Percentiles rank a stretch among this genome's conserved stretches.
These are phyloP conservation scores for Marmota monax DNA, from an alignment of 2,113 vertebrate species.

Conservation along the genomic window DNA sequence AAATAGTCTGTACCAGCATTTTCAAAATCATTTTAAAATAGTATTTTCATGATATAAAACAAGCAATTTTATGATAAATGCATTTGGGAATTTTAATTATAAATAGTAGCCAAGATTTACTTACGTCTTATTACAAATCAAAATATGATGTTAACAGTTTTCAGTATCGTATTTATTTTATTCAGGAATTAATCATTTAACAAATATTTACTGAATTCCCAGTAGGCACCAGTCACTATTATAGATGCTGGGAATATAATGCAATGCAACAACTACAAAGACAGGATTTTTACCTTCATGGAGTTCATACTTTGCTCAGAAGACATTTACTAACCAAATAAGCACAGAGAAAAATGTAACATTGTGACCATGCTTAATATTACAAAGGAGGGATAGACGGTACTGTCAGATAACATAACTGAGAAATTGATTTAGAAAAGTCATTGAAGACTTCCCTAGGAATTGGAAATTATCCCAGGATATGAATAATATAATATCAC, in stretches of 20 bases:
- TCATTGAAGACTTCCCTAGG: not conserved
- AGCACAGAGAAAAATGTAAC: not conserved
- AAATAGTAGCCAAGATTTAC: constrained; percentile 17
- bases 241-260: not conserved
- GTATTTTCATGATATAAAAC: not conserved
- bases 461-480: not conserved
- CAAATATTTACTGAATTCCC: not conserved
- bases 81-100: constrained; percentile 22
- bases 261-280: not conserved
- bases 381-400: not conserved
- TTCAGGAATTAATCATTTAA: not conserved
- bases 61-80: not conserved
- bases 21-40: not conserved
- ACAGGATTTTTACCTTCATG: not conserved
- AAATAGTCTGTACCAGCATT: not conserved
- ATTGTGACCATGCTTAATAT: not conserved
- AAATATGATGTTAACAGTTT: not conserved
- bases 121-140: not conserved
- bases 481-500: not conserved
- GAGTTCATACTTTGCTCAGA: not conserved
- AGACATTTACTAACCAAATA: not conserved
- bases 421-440: constrained; percentile 32
- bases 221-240: not conserved
- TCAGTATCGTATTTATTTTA: constrained; percentile 29
- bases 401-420: not conserved